phyloP scores from a whole-genome alignment of 2,888 invertebrate genomes.

The Hirtodrosophila histrioides region DNA sequence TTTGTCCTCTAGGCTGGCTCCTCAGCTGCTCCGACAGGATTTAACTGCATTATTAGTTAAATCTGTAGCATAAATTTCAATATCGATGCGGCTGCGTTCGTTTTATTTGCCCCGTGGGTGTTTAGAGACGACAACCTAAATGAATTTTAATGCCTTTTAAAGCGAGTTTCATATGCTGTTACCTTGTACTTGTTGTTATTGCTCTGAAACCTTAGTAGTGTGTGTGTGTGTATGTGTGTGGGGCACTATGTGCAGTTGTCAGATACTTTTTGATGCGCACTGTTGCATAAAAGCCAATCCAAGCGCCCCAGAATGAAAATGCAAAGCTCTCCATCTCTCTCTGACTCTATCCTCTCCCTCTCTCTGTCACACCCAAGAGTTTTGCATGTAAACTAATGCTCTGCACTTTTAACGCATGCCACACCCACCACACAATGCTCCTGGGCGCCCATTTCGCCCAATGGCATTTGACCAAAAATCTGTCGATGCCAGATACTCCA shows the following conservation, averaged over 20 bases:
- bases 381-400: conserved; percentile 58
- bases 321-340: conserved; percentile 18
- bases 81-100: conserved; percentile 59
- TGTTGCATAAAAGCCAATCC: conserved; percentile 75
- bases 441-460: conserved; percentile 17
- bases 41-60: conserved; percentile 78
- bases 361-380: conserved; percentile 10
- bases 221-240: conserved; percentile 17
- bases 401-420: conserved; percentile 41
- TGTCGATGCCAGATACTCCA: conserved; percentile 25
- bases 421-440: conserved; percentile 33
- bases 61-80: conserved; percentile 78
- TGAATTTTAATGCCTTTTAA: conserved; percentile 75
- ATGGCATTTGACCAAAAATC: conserved; percentile 53
- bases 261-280: conserved; percentile 68
- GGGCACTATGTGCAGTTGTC: conserved; percentile 26
- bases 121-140: conserved; percentile 58
- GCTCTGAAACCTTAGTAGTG: conserved; percentile 63
- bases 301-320: conserved; percentile 51
- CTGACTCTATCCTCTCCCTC: neutral
- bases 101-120: conserved; percentile 29
- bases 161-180: conserved; percentile 64
- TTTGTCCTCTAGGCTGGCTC: neutral
- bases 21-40: conserved; percentile 61
- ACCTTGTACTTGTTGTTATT: conserved; percentile 20